Conservation (phyloP, 2,797 vertebrate genomes). For the Danio jaintianensis region DNA sequence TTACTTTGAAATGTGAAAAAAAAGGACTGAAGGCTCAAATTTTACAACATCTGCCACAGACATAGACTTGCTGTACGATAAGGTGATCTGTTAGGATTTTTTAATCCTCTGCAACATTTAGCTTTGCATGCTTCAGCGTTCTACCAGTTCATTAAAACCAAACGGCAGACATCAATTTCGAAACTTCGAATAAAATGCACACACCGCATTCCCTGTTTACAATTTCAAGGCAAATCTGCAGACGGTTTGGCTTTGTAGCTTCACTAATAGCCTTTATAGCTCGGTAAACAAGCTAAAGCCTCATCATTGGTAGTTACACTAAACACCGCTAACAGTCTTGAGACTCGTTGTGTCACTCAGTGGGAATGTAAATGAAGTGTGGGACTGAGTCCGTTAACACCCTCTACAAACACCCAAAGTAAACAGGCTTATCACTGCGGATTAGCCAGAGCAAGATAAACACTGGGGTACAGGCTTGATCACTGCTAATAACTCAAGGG, state of each 20-base stretch:
- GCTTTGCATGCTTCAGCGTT: background rate
- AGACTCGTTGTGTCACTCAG: conserved; percentile 33
- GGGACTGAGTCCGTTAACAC: conserved; percentile 68
- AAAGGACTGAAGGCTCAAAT: too few species aligned
- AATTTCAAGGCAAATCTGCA: background rate
- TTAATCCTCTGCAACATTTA: background rate
- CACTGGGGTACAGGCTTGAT: conserved; percentile 47
- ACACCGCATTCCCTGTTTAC: background rate
- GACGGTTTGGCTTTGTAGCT: conserved; percentile 11
- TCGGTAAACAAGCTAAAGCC: conserved; percentile 35
- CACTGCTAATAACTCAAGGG: conserved; percentile 32
- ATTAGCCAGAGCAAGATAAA: conserved; percentile 73
- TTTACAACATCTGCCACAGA: background rate
- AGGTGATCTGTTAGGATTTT: background rate
- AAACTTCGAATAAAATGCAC: background rate
- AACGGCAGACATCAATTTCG: background rate
- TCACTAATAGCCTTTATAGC: conserved; percentile 20
- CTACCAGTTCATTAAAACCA: background rate
- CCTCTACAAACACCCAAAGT: conserved; percentile 73
- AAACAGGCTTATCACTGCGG: conserved; percentile 75
- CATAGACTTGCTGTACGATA: background rate
- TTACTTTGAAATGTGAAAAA: conserved; percentile 42
- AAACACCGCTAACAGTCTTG: conserved; percentile 21
- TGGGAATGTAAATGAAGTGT: conserved; percentile 56
- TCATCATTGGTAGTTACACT: conserved; percentile 22